phyloP scores from a whole-genome alignment of 2,113 vertebrate species.

The Picathartes gymnocephalus region DNA sequence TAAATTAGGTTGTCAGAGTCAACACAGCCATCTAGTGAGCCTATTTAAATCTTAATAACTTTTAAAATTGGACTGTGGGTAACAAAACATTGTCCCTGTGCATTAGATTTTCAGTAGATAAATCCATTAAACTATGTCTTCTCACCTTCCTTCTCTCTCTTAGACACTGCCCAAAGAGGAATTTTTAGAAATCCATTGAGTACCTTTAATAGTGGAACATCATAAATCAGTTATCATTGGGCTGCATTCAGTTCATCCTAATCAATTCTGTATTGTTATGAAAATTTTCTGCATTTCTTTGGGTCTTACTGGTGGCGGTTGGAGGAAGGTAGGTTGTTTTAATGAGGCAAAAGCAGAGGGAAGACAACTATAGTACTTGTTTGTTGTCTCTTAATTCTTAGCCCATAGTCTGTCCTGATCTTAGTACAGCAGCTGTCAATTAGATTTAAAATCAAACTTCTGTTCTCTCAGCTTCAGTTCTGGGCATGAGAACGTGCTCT shows the following conservation, averaged over 20 bases:
- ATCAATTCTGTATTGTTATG: background rate
- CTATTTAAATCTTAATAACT: slow-evolving; percentile 66
- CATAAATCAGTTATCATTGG: background rate
- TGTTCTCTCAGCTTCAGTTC: background rate
- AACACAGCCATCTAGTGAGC: background rate
- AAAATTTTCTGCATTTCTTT: background rate
- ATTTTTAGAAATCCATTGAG: background rate
- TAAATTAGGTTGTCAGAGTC: slow-evolving; percentile 58
- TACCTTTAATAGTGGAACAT: background rate
- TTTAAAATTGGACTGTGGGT: slow-evolving; percentile 45
- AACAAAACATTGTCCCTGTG: background rate
- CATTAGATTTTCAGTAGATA: slow-evolving; percentile 20
- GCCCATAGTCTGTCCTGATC: background rate
- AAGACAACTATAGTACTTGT: background rate
- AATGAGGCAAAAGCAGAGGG: background rate
- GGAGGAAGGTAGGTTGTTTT: background rate
- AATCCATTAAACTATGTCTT: background rate
- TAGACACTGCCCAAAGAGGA: background rate
- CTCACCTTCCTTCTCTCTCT: background rate
- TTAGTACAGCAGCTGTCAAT: background rate
- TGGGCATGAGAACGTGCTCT: background rate
- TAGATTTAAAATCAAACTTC: background rate
- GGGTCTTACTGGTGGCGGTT: background rate
- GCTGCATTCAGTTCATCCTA: background rate
- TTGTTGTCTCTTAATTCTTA: background rate